Conservation (phyloP, 2,797 vertebrate genomes). For the Pipistrellus pipistrellus region DNA sequence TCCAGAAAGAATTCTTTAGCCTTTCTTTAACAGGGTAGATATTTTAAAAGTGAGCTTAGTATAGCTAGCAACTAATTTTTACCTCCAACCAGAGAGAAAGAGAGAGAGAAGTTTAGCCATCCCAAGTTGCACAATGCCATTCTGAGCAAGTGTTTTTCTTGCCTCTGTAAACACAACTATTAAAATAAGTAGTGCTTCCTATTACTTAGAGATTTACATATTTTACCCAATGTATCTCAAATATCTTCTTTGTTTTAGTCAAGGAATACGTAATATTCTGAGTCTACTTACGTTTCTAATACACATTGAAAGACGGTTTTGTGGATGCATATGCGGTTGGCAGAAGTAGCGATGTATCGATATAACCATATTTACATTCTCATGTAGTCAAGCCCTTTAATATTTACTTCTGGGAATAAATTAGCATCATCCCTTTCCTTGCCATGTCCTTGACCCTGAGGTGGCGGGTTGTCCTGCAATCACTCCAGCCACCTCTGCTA, state of each 20-base stretch:
- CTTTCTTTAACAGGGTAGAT: neutral
- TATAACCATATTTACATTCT: slow-evolving; percentile 57
- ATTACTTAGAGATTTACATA: neutral
- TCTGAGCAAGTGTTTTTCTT: neutral
- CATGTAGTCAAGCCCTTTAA: slow-evolving; percentile 64
- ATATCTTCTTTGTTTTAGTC: slow-evolving; percentile 5
- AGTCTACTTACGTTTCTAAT: slow-evolving; percentile 9
- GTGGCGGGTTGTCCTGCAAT: slow-evolving; percentile 33
- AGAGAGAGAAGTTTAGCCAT: neutral
- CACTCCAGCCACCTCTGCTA: slow-evolving; percentile 44
- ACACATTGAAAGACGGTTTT: slow-evolving; percentile 22
- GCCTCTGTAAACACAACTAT: neutral
- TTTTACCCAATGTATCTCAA: neutral
- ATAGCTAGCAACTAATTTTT: neutral
- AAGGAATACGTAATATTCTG: neutral
- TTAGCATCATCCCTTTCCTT: slow-evolving; percentile 70
- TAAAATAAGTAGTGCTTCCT: neutral
- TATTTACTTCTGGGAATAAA: slow-evolving; percentile 64
- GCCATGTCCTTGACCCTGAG: slow-evolving; percentile 59
- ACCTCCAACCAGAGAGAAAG: neutral
- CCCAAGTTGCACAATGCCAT: neutral
- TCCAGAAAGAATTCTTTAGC: slow-evolving; percentile 28
- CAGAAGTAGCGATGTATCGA: slow-evolving; percentile 62
- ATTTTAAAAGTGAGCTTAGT: slow-evolving; percentile 26
- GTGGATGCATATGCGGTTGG: slow-evolving; percentile 40